These are phyloP conservation scores for Girardia tigrina DNA, from an alignment of 2,888 invertebrate genomes.

Conservation along the genomic window DNA sequence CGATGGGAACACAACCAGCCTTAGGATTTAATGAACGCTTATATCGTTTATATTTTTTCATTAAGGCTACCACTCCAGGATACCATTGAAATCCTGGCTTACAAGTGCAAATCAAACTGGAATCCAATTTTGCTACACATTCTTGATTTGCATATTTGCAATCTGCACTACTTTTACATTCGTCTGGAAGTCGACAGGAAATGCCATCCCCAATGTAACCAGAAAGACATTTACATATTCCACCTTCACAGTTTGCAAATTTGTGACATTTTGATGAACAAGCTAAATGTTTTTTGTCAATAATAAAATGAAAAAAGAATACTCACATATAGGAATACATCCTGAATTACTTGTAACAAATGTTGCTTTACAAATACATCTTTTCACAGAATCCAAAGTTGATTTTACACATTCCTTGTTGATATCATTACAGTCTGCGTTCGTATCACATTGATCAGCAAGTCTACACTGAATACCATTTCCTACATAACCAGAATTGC, in stretches of 20 bases:
- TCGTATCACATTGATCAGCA: background rate
- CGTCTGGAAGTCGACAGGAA: background rate
- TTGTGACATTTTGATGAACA: background rate
- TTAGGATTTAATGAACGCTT: background rate
- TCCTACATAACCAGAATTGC: background rate
- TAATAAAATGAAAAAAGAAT: background rate
- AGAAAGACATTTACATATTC: background rate
- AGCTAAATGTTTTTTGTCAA: background rate
- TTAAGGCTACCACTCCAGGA: background rate
- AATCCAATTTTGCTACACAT: background rate
- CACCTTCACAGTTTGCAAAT: background rate
- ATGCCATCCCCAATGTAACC: background rate
- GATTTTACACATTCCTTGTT: background rate
- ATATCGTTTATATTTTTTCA: background rate
- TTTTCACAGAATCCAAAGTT: background rate
- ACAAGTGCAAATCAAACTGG: background rate
- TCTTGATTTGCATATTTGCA: constrained; percentile 2
- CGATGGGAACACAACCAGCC: background rate
- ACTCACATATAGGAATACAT: background rate
- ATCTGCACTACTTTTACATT: background rate
- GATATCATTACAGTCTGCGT: background rate
- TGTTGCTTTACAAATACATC: background rate
- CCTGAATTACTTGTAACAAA: background rate
- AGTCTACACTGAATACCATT: background rate
- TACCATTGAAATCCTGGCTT: background rate